Percentiles rank a stretch among this genome's conserved stretches.
phyloP scores from a whole-genome alignment of 2,113 vertebrate species.

The Calcarius ornatus region DNA sequence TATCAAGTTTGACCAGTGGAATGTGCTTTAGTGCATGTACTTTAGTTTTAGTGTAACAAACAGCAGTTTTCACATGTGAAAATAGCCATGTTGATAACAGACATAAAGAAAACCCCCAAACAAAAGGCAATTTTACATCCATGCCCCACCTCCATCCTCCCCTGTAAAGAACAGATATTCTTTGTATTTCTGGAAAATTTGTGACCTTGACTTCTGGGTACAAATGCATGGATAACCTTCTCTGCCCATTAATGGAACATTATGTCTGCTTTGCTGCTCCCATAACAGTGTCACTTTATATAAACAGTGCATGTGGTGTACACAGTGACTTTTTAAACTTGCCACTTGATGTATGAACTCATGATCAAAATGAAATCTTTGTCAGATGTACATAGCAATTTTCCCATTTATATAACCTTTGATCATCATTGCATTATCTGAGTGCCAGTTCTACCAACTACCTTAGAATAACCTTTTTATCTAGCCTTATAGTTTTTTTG shows the following conservation, averaged over 20 bases:
- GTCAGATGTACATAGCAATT: not conserved
- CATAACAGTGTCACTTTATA: not conserved
- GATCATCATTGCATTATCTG: not conserved
- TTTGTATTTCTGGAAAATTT: not conserved
- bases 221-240: not conserved
- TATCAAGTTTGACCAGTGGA: not conserved
- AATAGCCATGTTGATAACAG: not conserved
- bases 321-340: not conserved
- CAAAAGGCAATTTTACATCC: not conserved
- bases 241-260: not conserved
- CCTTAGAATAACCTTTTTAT: not conserved
- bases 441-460: not conserved
- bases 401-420: not conserved
- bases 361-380: not conserved
- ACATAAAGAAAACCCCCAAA: not conserved
- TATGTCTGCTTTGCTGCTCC: not conserved
- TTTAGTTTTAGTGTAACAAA: not conserved
- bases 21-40: fast-evolving
- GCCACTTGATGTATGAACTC: not conserved
- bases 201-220: not conserved
- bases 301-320: not conserved
- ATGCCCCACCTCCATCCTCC: not conserved
- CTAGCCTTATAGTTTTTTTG: not conserved
- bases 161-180: not conserved
- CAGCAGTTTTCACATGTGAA: not conserved